A percentile compares a stretch with the other conserved stretches of the same genome.
These are phyloP conservation scores for Neuroscelio doddi DNA, from an alignment of 2,888 invertebrate genomes.

Conservation along the genomic window DNA sequence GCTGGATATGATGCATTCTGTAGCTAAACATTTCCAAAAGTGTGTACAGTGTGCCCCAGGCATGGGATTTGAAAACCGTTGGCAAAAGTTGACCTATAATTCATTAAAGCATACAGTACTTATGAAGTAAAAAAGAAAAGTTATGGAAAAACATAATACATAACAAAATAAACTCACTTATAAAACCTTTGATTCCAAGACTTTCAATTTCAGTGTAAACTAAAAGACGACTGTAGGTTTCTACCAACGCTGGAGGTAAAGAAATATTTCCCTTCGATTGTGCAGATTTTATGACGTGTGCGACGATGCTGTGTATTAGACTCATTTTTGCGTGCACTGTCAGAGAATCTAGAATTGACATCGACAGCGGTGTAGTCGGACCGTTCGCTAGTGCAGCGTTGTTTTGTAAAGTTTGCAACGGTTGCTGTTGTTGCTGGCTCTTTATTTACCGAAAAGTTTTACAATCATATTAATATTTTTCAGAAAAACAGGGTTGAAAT, in stretches of 20 bases:
- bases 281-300: slow-evolving; percentile 92
- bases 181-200: slow-evolving; percentile 95
- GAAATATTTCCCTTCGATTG: slow-evolving; percentile 89
- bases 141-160: no score
- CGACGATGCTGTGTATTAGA: slow-evolving; percentile 86
- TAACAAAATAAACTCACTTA: no score
- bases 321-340: slow-evolving; percentile 98
- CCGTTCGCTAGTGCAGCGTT: slow-evolving; percentile 73
- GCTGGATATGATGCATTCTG: slow-evolving; percentile 95
- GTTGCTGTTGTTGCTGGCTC: slow-evolving; percentile 73
- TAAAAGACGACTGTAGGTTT: slow-evolving; percentile 93
- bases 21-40: slow-evolving; percentile 97
- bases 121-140: no score
- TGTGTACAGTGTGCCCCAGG: slow-evolving; percentile 97
- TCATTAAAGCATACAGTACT: no score
- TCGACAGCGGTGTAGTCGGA: slow-evolving; percentile 90
- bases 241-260: slow-evolving; percentile 92
- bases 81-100: slow-evolving; percentile 93
- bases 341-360: slow-evolving; percentile 93
- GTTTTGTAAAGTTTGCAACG: slow-evolving; percentile 72
- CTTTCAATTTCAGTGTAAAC: slow-evolving; percentile 98
- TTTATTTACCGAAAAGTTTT: no score
- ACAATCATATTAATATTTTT: no score
- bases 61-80: slow-evolving; percentile 92
- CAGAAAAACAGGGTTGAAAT: no score